These are phyloP conservation scores for Keiferia lycopersicella DNA, from an alignment of 2,888 invertebrate species.

Conservation along the genomic window DNA sequence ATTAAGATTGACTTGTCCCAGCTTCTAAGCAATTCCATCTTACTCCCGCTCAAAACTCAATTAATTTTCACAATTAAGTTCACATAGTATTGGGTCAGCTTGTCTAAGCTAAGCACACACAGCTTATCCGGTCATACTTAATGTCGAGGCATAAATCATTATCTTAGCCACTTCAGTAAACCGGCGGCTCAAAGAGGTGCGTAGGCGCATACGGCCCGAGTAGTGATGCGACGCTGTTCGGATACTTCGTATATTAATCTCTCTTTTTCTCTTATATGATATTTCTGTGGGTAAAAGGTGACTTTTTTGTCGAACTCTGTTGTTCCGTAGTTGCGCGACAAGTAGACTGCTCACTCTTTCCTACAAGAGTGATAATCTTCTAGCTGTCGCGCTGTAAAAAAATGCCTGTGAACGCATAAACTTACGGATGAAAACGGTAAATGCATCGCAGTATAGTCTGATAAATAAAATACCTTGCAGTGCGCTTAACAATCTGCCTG, in stretches of 20 bases:
- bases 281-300: too few species aligned
- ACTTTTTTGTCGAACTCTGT: too few species aligned
- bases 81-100: constrained; percentile 14
- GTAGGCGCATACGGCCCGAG: constrained; percentile 23
- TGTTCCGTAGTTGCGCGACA: too few species aligned
- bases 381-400: too few species aligned
- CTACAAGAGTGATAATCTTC: too few species aligned
- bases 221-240: constrained; percentile 15
- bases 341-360: too few species aligned
- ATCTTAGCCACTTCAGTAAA: constrained; percentile 26
- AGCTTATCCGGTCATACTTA: constrained; percentile 26
- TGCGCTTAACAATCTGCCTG: too few species aligned
- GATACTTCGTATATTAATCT: neutral
- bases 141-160: constrained; percentile 31
- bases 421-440: too few species aligned
- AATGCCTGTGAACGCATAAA: too few species aligned
- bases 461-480: too few species aligned
- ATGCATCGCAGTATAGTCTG: too few species aligned
- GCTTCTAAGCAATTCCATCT: neutral
- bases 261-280: neutral
- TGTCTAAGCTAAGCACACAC: constrained; percentile 21
- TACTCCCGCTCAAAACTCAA: neutral
- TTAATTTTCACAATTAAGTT: constrained; percentile 19
- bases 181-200: constrained; percentile 24
- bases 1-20: too few species aligned